A percentile compares a stretch with the other conserved stretches of the same genome.
Conservation (phyloP, 2,113 vertebrate genomes). For the Thinocorus orbignyianus region DNA sequence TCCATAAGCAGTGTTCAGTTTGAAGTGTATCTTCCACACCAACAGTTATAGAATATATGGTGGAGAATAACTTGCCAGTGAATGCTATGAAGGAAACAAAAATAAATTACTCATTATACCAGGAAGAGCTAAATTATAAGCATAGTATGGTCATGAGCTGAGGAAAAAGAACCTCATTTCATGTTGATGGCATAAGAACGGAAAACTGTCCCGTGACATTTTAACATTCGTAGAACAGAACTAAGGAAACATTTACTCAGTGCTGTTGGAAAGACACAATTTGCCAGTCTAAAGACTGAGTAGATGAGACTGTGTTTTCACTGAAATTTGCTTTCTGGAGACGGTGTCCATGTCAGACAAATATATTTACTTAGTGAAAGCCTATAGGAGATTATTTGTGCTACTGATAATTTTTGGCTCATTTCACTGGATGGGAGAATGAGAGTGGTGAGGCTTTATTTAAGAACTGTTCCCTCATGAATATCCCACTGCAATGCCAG, state of each 20-base stretch:
- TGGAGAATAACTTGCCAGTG: neutral
- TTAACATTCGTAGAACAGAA: neutral
- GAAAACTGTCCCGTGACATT: neutral
- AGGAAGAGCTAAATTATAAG: neutral
- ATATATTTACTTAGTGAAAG: neutral
- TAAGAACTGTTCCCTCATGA: neutral
- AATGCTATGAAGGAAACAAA: neutral
- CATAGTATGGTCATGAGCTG: neutral
- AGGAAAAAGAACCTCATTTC: neutral
- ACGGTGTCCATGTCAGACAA: neutral
- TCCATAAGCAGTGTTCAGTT: neutral
- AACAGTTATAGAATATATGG: neutral
- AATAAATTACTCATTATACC: neutral
- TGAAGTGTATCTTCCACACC: neutral
- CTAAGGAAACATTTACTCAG: neutral
- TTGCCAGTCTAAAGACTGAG: neutral
- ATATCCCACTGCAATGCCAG: neutral
- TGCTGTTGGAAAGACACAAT: neutral
- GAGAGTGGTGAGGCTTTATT: neutral
- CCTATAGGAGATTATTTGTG: neutral
- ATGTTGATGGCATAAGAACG: neutral
- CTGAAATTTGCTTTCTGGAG: neutral
- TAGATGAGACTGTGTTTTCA: neutral
- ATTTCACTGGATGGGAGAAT: neutral
- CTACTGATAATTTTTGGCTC: neutral